phyloP scores from a whole-genome alignment of 2,797 vertebrate genomes.

The Phyllotis vaccarum region DNA sequence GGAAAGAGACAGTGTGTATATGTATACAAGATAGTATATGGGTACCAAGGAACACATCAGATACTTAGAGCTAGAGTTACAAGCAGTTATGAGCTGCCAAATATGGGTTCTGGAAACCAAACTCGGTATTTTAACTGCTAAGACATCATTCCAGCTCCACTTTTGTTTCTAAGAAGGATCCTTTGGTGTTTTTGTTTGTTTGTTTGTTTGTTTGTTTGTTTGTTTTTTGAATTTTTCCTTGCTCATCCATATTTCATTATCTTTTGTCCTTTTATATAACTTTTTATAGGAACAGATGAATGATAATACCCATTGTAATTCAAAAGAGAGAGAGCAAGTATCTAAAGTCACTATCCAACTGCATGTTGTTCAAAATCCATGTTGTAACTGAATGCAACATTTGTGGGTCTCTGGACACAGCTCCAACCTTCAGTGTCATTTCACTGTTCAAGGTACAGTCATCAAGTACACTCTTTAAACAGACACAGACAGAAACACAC shows the following conservation, averaged over 20 bases:
- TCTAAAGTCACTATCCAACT: neutral
- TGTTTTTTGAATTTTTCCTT: neutral
- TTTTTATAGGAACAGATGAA: neutral
- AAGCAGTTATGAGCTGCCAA: neutral
- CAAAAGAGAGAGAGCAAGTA: neutral
- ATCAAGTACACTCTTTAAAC: constrained; percentile 9
- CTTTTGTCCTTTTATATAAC: constrained; percentile 20
- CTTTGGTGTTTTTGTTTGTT: too few relatives aligned
- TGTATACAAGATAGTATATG: neutral
- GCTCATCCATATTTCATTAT: neutral
- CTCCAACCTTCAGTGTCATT: neutral
- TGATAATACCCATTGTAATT: constrained; percentile 19
- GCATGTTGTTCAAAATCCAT: neutral
- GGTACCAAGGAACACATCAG: neutral
- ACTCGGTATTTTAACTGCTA: neutral
- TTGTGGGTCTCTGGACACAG: neutral
- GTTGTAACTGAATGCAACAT: neutral
- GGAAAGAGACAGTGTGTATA: too few relatives aligned
- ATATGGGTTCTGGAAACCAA: neutral
- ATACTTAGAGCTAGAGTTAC: neutral
- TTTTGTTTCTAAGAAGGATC: neutral
- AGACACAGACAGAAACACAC: neutral
- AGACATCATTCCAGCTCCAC: neutral
- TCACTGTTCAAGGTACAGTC: constrained; percentile 3
- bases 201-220: too few relatives aligned